Evolutionary conservation across 2,888 invertebrate genomes (phyloP).

Genomic region (Philopedon plagiatum): DNA sequence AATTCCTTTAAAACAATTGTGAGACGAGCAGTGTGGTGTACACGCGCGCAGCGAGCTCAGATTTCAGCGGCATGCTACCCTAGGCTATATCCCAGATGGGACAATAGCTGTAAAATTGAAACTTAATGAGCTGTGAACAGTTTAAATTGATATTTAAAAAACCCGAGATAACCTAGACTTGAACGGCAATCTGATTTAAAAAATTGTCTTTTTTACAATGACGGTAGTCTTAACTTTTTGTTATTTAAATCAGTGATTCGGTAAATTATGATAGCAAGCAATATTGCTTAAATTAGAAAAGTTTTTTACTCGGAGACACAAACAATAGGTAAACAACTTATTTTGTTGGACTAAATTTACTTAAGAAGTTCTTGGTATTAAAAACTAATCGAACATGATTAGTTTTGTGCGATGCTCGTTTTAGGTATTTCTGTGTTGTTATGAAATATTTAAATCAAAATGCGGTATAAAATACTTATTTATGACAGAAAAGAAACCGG

Average conservation of each 20-base stretch:
- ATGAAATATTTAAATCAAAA: too few species aligned
- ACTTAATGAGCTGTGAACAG: slow-evolving; percentile 70
- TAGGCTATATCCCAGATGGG: slow-evolving; percentile 69
- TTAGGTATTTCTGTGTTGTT: too few species aligned
- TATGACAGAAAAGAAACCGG: too few species aligned
- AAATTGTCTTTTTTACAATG: slow-evolving; percentile 68
- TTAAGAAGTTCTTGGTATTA: background rate
- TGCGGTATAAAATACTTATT: too few species aligned
- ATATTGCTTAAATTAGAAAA: slow-evolving; percentile 7
- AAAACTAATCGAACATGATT: background rate
- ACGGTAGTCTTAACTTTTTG: slow-evolving; percentile 62
- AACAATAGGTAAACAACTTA: too few species aligned
- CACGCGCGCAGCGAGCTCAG: slow-evolving; percentile 57
- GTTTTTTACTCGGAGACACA: background rate
- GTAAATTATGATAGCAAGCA: slow-evolving; percentile 61
- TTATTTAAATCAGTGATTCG: slow-evolving; percentile 68
- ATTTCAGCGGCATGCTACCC: slow-evolving; percentile 68
- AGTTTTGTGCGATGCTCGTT: background rate
- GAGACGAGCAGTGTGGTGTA: slow-evolving; percentile 45
- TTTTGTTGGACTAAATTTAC: background rate
- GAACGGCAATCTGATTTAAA: slow-evolving; percentile 69
- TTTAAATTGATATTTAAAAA: slow-evolving; percentile 71
- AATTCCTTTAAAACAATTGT: slow-evolving; percentile 49
- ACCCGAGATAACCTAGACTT: slow-evolving; percentile 69
- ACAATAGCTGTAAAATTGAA: slow-evolving; percentile 71